A percentile compares a stretch with the other conserved stretches of the same genome.
Evolutionary conservation across 1,140 invertebrate genomes (phyloP).

Genomic region (Drosophila littoralis): DNA sequence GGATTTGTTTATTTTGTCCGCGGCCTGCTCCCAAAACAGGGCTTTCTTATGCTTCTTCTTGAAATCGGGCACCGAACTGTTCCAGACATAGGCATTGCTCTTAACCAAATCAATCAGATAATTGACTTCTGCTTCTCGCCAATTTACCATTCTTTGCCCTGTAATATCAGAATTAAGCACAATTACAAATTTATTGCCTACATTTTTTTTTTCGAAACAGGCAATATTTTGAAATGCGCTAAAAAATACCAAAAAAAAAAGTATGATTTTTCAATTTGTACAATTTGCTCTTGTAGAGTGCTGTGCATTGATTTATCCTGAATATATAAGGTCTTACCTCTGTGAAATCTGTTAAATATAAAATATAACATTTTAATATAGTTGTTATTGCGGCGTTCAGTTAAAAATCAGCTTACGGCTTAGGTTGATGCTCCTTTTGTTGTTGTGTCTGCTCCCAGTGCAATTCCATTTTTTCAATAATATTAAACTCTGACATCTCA

Average conservation of each 20-base stretch:
- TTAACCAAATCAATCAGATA: slow-evolving; percentile 28
- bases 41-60: slow-evolving; percentile 23
- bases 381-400: background rate
- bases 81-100: slow-evolving; percentile 17
- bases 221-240: no score
- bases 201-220: no score
- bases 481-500: background rate
- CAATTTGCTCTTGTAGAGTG: no score
- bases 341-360: slow-evolving; percentile 14
- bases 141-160: slow-evolving; percentile 15
- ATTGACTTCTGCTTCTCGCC: slow-evolving; percentile 31
- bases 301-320: background rate
- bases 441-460: slow-evolving; percentile 9
- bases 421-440: background rate
- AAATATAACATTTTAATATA: background rate
- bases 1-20: slow-evolving; percentile 12
- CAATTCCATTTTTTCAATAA: slow-evolving; percentile 8
- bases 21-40: slow-evolving; percentile 19
- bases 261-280: background rate
- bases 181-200: background rate
- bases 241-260: background rate
- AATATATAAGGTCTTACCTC: background rate
- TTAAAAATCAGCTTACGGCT: background rate
- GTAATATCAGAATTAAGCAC: background rate
- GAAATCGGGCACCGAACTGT: slow-evolving; percentile 16